Base-by-base conservation (phyloP, 2,797 vertebrate genomes). In the Hybognathus amarus region DNA sequence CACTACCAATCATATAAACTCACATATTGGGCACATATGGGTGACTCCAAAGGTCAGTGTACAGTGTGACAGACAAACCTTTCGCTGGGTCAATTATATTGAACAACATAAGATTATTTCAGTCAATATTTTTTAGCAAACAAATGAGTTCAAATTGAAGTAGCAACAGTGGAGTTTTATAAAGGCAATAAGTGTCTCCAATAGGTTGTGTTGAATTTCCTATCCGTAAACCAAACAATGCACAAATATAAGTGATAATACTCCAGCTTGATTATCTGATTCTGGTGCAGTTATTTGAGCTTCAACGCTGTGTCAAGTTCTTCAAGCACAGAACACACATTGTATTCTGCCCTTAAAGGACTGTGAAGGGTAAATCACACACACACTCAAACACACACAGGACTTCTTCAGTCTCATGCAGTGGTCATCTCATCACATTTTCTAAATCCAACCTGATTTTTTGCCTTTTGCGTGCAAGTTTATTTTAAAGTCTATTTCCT, bases 221-320 rank as follows among this genome's bases (percentile, higher is more conserved):
- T 20, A 68, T 38, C 9, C 1, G 15, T 50, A 64, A 50, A 78
- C 40, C 77, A 11, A 30, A 22, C 59, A 18, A 40, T n/a, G 30
- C 33, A 82, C 15, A 59, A 40, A 68, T 20, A 67, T 36, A 40
- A 70, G 12, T 13, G 20, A 33, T 50, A 47, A 87, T 61, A 22
- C 36, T 73, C 50, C 42, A 56, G 71, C 56, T 80, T 2, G n/a
- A 24, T 67, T 64, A 38, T 78, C 77, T 66, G 80, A 80, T n/a
- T 64, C 36, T 75, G 66, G 45, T 83, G 82, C 52, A 83, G 83
- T 77, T 79, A 84, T 83, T 70, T 61, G 76, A 87, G 66, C 66
- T 50, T 67, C 27, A 85, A 24, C 56, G 67, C 71, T 75, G 67
- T 68, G 52, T 82, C 74, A 79, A 64, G 80, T 83, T 77, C 75